These are phyloP conservation scores for Pachyuromys duprasi DNA, from an alignment of 2,797 vertebrate genomes.

Conservation along the genomic window DNA sequence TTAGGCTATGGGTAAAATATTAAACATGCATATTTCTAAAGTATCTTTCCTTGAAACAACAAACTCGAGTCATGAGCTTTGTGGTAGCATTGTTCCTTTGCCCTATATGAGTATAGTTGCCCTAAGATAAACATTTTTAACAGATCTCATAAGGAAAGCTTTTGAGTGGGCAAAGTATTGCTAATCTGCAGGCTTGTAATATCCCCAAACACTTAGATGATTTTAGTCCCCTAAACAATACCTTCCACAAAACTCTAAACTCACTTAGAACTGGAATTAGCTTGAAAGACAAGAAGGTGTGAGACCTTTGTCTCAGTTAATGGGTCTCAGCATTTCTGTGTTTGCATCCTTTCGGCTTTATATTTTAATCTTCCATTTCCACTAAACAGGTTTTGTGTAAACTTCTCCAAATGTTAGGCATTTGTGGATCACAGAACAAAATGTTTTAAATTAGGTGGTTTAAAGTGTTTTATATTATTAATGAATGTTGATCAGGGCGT, in stretches of 20 bases:
- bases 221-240: slow-evolving; percentile 80
- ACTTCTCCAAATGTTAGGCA: slow-evolving; percentile 90
- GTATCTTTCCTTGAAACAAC: neutral
- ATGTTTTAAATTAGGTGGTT: slow-evolving; percentile 90
- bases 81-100: slow-evolving; percentile 53
- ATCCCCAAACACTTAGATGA: slow-evolving; percentile 77
- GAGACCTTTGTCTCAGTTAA: slow-evolving; percentile 87
- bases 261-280: slow-evolving; percentile 85
- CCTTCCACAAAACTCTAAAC: slow-evolving; percentile 81
- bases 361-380: slow-evolving; percentile 90
- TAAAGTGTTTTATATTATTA: slow-evolving; percentile 90
- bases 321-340: slow-evolving; percentile 84
- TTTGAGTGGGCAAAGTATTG: slow-evolving; percentile 75
- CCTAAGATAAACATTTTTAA: slow-evolving; percentile 64
- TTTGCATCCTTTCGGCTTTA: slow-evolving; percentile 89
- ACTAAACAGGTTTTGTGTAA: slow-evolving; percentile 89
- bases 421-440: slow-evolving; percentile 90
- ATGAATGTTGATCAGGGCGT: slow-evolving; percentile 88
- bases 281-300: slow-evolving; percentile 86
- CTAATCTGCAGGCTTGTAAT: slow-evolving; percentile 76
- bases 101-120: slow-evolving; percentile 59
- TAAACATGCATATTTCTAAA: slow-evolving; percentile 55
- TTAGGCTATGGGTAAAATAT: slow-evolving; percentile 45
- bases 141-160: slow-evolving; percentile 72
- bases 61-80: neutral